Evolutionary conservation across 2,888 invertebrate genomes (phyloP).

Genomic region (Drosophila diplacantha): DNA sequence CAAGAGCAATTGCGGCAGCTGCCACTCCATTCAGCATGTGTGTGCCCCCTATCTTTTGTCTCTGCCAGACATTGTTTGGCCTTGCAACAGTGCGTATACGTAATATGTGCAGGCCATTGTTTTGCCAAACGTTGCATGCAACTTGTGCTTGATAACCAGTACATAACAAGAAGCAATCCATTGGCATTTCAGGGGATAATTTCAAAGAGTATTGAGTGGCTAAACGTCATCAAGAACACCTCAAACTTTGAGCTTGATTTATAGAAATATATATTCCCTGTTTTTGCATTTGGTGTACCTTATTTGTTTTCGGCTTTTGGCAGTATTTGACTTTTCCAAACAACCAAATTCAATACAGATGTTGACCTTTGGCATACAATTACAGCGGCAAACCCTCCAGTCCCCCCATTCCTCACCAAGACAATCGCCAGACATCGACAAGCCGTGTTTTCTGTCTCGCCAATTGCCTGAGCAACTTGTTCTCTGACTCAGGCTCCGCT

Average conservation of each 20-base stretch:
- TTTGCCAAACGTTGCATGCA: slow-evolving; percentile 35
- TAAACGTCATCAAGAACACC: neutral
- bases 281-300: neutral
- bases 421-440: slow-evolving; percentile 7
- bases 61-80: slow-evolving; percentile 26
- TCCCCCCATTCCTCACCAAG: neutral
- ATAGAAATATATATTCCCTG: neutral
- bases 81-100: slow-evolving; percentile 54
- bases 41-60: slow-evolving; percentile 18
- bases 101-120: slow-evolving; percentile 38
- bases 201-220: neutral
- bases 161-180: neutral
- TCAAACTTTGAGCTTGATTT: neutral
- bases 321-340: slow-evolving; percentile 28
- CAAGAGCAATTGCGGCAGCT: slow-evolving; percentile 39
- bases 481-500: slow-evolving; percentile 34
- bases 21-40: slow-evolving; percentile 33
- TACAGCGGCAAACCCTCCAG: slow-evolving; percentile 28
- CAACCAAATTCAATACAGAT: slow-evolving; percentile 39
- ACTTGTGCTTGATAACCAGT: slow-evolving; percentile 15
- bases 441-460: slow-evolving; percentile 11
- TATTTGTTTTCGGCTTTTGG: slow-evolving; percentile 4
- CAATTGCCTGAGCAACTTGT: slow-evolving; percentile 54
- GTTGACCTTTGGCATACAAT: slow-evolving; percentile 62
- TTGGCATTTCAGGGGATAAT: neutral